Evolutionary conservation across 2,888 invertebrate species (phyloP), one percentile per base, ranked within the genome.

Genomic region (Hermodice carunculata): DNA sequence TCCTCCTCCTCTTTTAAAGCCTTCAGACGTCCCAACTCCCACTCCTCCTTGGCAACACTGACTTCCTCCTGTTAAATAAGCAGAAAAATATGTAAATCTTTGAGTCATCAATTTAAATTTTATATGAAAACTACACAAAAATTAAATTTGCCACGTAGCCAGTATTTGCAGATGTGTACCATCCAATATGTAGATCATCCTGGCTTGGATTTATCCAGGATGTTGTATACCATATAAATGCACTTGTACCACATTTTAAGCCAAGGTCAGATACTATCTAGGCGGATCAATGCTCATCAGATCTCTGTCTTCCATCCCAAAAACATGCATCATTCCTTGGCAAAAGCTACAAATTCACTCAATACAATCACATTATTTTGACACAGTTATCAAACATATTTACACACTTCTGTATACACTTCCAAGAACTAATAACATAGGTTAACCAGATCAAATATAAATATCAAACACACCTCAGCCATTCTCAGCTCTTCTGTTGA

Each of bases 401-500:
- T n/a, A n/a, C n/a, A n/a, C n/a, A n/a, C n/a, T n/a, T n/a, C n/a
- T n/a, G n/a, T n/a, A n/a, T n/a, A n/a, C n/a, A n/a, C n/a, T n/a
- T n/a, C n/a, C n/a, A n/a, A n/a, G n/a, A n/a, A n/a, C n/a, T n/a
- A 59, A 3, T 3, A 46, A 19, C n/a, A n/a, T 14, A 37, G 29
- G 29, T 40, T 66, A n/a, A 31, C 22, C n/a, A 19, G 8, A 28
- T 6, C 11, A 34, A 22, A 63, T 29, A 42, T 34, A 63, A 26
- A 44, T 28, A 71, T 2, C 29, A 42, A 17, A 52, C n/a, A 34
- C 70, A 93, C 93, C 86, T 96, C 95, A 19, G 96, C 96, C 43
- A 92, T 93, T 17, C 92, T 92, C 40, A 94, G 84, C 78, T 96
- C 95, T 80, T 96, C 96, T 0, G 93, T 93, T 17, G 89, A 88